Evolutionary conservation across 2,888 invertebrate species (phyloP).

Genomic region (Cacoxenus indagator): DNA sequence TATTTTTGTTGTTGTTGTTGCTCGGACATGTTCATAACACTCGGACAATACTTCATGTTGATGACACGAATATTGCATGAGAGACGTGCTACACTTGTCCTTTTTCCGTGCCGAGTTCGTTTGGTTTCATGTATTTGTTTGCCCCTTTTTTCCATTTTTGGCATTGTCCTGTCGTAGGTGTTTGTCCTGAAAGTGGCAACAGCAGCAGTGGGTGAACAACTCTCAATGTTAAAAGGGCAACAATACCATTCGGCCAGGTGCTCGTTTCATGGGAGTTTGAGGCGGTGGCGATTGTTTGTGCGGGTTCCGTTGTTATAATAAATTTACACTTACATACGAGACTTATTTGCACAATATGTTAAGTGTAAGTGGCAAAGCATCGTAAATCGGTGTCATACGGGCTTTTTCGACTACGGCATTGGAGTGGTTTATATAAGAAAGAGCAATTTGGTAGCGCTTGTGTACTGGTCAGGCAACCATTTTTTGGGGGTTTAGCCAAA

Average conservation of each 20-base stretch:
- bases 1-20: background rate
- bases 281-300: background rate
- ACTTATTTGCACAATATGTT: background rate
- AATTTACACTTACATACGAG: background rate
- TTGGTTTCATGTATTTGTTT: background rate
- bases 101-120: background rate
- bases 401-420: too few species aligned
- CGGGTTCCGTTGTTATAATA: slow-evolving; percentile 1
- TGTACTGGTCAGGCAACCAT: too few species aligned
- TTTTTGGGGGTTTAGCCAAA: too few species aligned
- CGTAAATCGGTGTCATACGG: too few species aligned
- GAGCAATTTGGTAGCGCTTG: too few species aligned
- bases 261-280: background rate
- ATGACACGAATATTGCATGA: slow-evolving; percentile 12
- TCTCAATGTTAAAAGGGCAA: slow-evolving; percentile 6
- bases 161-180: slow-evolving; percentile 1
- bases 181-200: background rate
- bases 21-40: background rate
- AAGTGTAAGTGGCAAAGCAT: background rate
- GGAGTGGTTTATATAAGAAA: too few species aligned
- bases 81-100: slow-evolving; percentile 9
- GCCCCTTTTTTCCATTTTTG: background rate
- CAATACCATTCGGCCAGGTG: background rate
- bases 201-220: background rate
- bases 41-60: slow-evolving; percentile 11